Conservation (phyloP, 2,797 vertebrate species). For the Melanotaenia pygmaea region DNA sequence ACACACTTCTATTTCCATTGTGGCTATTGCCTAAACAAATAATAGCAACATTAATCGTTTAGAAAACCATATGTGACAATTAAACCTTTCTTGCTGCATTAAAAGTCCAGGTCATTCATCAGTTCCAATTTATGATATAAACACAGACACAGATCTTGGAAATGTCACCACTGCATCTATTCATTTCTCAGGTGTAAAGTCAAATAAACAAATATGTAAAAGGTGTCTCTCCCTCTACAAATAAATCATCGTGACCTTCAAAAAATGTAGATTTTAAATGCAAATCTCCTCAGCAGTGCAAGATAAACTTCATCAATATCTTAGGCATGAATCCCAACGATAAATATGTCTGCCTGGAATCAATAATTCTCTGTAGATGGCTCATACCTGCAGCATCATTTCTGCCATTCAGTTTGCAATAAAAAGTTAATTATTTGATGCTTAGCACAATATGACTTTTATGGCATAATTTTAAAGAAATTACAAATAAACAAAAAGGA, state of each 20-base stretch:
- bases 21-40: slow-evolving; percentile 29
- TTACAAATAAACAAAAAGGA: background rate
- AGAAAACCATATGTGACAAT: slow-evolving; percentile 73
- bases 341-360: slow-evolving; percentile 70
- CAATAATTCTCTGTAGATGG: slow-evolving; percentile 64
- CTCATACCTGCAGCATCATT: slow-evolving; percentile 10
- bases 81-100: slow-evolving; percentile 77
- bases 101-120: slow-evolving; percentile 75
- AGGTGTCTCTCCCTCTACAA: slow-evolving; percentile 73
- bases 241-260: slow-evolving; percentile 86
- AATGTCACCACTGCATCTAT: slow-evolving; percentile 80
- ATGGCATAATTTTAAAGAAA: slow-evolving; percentile 11
- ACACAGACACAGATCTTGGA: slow-evolving; percentile 74
- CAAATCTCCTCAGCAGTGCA: slow-evolving; percentile 72
- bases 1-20: slow-evolving; percentile 20
- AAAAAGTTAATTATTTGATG: slow-evolving; percentile 6
- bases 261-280: slow-evolving; percentile 82
- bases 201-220: slow-evolving; percentile 81
- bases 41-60: slow-evolving; percentile 63
- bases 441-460: background rate
- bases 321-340: slow-evolving; percentile 76
- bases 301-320: slow-evolving; percentile 76
- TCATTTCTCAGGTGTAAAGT: slow-evolving; percentile 82
- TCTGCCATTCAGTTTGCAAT: background rate
- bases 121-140: slow-evolving; percentile 76